Base-by-base conservation (phyloP, 1,140 invertebrate genomes). In the Ganaspis sp. region DNA sequence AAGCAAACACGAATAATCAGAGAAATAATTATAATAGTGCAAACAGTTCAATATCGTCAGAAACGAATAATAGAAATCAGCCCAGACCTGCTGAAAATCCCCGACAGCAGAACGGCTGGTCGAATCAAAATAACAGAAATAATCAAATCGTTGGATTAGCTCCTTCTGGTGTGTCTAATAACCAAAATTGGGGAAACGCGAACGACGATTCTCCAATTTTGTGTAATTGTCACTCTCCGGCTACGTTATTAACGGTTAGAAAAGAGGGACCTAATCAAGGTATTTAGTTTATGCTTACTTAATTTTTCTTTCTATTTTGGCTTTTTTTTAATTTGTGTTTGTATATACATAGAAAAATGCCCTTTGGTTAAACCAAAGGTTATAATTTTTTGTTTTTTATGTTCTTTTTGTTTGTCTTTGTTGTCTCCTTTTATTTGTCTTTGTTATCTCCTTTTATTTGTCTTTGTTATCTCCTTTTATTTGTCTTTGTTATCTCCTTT, bases 191-290 rank as follows among this genome's bases (percentile, higher is more conserved):
- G 85, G 80, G 78, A 64, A 34, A 77, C 23, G 80, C 71, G 71
- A 23, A 49, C 4, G 53, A 15, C 45, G 74, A 69, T 69, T 64
- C 42, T 70, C 78, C 73, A 29, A 92, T 94, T 6, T 81, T 93
- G 9, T 95, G 94, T 84, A 85, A 89, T 3, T 95, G 94, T 82
- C 92, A 94, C 74, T 85, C 92, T 72, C 84, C 86, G 26, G 93
- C 94, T 8, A 87, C 92, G 38, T 92, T 94, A 75, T 86, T 95
- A 12, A 96, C 94, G 70, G 95, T 96, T 0, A 92, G 92, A 72
- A 97, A 97, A 89, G 94, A 95, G 74, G 96, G 95, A 12, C 93
- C 94, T 5, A 98, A 97, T 92, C 93, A 93, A 90, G 96, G 94
- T 93, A 86, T 64, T 74, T 69, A 3, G 37, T n/a, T 12, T 9